phyloP scores from a whole-genome alignment of 2,888 invertebrate genomes.

The Chrysolina americana region DNA sequence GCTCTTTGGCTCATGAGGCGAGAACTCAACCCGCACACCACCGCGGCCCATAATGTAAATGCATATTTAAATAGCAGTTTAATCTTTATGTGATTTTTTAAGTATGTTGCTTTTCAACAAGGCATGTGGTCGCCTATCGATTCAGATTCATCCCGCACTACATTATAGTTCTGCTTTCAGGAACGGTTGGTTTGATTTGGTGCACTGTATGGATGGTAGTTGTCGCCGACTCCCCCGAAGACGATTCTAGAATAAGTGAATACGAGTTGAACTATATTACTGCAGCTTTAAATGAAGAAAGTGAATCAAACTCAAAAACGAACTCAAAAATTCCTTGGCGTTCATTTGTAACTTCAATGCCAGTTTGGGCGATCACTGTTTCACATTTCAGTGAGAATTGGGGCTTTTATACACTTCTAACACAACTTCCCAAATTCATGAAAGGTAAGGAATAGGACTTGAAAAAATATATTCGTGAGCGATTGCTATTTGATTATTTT shows the following conservation, averaged over 20 bases:
- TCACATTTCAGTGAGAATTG: constrained; percentile 92
- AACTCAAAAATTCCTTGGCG: constrained; percentile 82
- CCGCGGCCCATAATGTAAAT: too few relatives aligned
- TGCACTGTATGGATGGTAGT: constrained; percentile 79
- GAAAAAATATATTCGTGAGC: too few relatives aligned
- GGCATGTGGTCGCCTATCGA: too few relatives aligned
- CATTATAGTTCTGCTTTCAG: constrained; percentile 61
- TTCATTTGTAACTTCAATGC: constrained; percentile 80
- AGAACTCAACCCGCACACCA: too few relatives aligned
- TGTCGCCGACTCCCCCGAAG: constrained; percentile 82
- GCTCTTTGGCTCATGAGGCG: too few relatives aligned
- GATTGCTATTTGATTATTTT: too few relatives aligned
- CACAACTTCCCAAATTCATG: constrained; percentile 49
- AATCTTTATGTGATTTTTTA: too few relatives aligned
- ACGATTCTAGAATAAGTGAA: constrained; percentile 80
- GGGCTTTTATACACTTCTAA: constrained; percentile 86
- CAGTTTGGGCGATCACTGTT: constrained; percentile 87
- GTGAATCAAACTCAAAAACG: constrained; percentile 69
- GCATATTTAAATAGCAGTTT: too few relatives aligned
- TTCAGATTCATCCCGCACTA: too few relatives aligned
- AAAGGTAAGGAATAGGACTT: constrained; percentile 40
- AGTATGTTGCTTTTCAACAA: too few relatives aligned
- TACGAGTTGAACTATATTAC: constrained; percentile 83
- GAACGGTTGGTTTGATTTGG: constrained; percentile 81
- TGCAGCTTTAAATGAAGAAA: constrained; percentile 70